These are phyloP conservation scores for Dorcus hopei DNA, from an alignment of 2,888 invertebrate genomes.

Conservation along the genomic window DNA sequence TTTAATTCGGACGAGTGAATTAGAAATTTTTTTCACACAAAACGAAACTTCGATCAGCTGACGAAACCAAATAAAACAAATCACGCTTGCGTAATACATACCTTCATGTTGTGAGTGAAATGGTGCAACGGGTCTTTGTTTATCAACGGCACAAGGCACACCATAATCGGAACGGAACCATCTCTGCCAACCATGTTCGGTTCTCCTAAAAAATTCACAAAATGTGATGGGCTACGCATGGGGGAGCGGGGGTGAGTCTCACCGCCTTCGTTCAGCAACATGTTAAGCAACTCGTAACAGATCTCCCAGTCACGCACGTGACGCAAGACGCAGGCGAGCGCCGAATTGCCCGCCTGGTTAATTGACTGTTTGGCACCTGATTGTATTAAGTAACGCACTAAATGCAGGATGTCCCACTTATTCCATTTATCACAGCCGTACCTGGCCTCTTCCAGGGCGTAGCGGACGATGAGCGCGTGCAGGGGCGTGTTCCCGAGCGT, in stretches of 20 bases:
- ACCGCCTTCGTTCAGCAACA: conserved; percentile 60
- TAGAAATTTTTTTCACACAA: too few species aligned
- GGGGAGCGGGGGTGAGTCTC: conserved; percentile 26
- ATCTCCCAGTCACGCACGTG: conserved; percentile 70
- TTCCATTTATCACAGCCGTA: conserved; percentile 70
- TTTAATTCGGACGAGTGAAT: too few species aligned
- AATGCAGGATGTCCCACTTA: conserved; percentile 71
- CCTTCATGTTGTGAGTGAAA: conserved; percentile 72
- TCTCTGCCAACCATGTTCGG: conserved; percentile 70
- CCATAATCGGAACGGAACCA: conserved; percentile 71
- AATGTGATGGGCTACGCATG: neutral
- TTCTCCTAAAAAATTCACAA: conserved; percentile 47
- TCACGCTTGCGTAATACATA: conserved; percentile 46
- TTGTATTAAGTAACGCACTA: conserved; percentile 60
- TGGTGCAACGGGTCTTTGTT: conserved; percentile 72
- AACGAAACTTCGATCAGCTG: too few species aligned
- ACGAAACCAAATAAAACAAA: neutral
- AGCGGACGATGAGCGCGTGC: conserved; percentile 62
- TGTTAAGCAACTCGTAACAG: conserved; percentile 58
- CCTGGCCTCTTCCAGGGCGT: conserved; percentile 65
- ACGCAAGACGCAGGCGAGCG: conserved; percentile 66
- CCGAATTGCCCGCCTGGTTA: conserved; percentile 67
- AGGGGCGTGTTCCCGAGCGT: conserved; percentile 71
- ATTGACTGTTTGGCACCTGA: conserved; percentile 66
- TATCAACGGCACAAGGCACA: conserved; percentile 69